These are phyloP conservation scores for Drosophila ananassae DNA, from an alignment of 1,140 invertebrate species.

Conservation along the genomic window DNA sequence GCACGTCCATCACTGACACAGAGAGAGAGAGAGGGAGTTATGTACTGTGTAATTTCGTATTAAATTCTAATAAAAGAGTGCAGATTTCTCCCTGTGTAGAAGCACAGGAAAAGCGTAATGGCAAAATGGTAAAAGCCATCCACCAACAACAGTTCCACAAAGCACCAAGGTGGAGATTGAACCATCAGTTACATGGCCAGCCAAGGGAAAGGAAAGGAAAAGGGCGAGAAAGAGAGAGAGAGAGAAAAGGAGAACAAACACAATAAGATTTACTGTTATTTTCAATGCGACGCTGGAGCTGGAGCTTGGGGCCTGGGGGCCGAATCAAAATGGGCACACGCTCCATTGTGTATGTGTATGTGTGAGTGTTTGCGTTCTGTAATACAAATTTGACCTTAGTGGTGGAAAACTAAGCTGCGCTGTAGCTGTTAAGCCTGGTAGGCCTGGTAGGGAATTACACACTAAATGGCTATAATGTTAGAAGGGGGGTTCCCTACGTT, in stretches of 20 bases:
- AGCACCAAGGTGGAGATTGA: constrained; percentile 37
- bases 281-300: constrained; percentile 45
- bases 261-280: constrained; percentile 65
- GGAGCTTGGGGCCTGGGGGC: constrained; percentile 22
- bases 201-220: constrained; percentile 8
- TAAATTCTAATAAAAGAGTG: too few species aligned
- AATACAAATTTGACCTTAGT: constrained; percentile 61
- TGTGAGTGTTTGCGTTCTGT: constrained; percentile 33
- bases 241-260: constrained; percentile 40
- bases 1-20: constrained; percentile 33
- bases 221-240: constrained; percentile 1
- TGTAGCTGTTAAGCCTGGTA: constrained; percentile 6
- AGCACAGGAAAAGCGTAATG: constrained; percentile 40
- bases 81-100: constrained; percentile 11
- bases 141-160: constrained; percentile 22
- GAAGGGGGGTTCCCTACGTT: constrained; percentile 16
- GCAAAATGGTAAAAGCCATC: constrained; percentile 42
- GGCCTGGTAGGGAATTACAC: constrained; percentile 35
- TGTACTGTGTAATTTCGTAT: too few species aligned
- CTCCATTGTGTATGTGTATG: constrained; percentile 4
- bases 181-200: constrained; percentile 47
- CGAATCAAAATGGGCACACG: constrained; percentile 54
- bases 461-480: constrained; percentile 33
- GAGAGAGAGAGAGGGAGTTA: not conserved
- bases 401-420: constrained; percentile 33